Conservation (phyloP, 2,888 invertebrate species). For the Tachina grossa region DNA sequence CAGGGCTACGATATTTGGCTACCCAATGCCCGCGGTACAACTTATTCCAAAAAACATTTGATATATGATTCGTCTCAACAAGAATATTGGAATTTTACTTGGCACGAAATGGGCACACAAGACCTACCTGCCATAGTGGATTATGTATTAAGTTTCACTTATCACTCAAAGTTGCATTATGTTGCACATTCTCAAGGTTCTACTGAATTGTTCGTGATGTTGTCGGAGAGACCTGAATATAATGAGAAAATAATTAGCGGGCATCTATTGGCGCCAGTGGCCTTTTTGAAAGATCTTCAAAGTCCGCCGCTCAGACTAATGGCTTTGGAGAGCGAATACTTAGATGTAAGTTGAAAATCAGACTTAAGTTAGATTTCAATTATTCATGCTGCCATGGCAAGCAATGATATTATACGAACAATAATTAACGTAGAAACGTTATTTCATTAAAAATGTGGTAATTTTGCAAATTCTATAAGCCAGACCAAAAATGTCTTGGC, state of each 20-base stretch:
- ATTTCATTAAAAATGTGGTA: no score
- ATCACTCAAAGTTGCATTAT: constrained; percentile 77
- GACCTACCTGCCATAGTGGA: constrained; percentile 79
- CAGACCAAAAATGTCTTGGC: no score
- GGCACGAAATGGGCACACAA: constrained; percentile 81
- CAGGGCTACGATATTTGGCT: constrained; percentile 81
- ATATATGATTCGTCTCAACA: constrained; percentile 74
- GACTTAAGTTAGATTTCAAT: not conserved
- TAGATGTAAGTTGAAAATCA: constrained; percentile 74
- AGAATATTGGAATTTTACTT: constrained; percentile 80
- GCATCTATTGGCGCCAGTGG: constrained; percentile 78
- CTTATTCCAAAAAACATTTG: constrained; percentile 77
- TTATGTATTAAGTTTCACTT: constrained; percentile 76
- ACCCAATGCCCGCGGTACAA: constrained; percentile 80
- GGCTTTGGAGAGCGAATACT: constrained; percentile 73
- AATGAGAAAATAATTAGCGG: constrained; percentile 77
- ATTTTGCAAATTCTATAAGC: no score
- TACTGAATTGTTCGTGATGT: constrained; percentile 78
- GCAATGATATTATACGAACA: no score
- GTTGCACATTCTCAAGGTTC: constrained; percentile 80
- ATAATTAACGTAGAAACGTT: no score
- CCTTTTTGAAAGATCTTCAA: constrained; percentile 76
- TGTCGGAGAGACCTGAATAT: constrained; percentile 78
- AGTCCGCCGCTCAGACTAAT: constrained; percentile 78
- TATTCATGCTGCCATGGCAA: not conserved